Base-by-base conservation (phyloP, 1,140 invertebrate genomes). In the Zelostemma sp. region DNA sequence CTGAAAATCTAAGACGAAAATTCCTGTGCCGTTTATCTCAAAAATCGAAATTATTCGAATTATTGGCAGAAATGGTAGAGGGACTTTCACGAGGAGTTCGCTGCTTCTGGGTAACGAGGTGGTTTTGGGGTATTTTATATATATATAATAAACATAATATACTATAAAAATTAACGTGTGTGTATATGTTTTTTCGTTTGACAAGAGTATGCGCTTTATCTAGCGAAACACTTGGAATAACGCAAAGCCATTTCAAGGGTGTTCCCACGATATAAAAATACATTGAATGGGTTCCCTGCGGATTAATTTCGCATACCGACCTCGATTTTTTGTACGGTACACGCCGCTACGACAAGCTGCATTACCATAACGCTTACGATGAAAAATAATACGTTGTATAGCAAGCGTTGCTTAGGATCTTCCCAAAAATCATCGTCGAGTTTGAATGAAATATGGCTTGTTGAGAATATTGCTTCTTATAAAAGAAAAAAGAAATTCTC, bases 261-360 rank as follows among this genome's bases (percentile, higher is more conserved):
- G 57, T 14, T 74, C 47, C 54, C 60, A 60, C 57, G 51, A 57
- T 56, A 51, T 57, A 50, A 67, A 55, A 67, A 65, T 31, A n/a
- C 54, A 65, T 40, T 54, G 48, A 66, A 59, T 55, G 31, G 43
- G 50, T 43, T 50, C 64, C 45, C 53, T 47, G 57, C 35, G 53
- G 49, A 59, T 63, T 63, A 63, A 63, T 63, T 63, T 63, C 59
- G 51, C 46, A 45, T 38, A 38, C 31, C 51, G 43, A 62, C 31
- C 45, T 19, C 48, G 50, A 61, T 54, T 49, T 62, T 55, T 62
- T 47, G n/a, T n/a, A 19, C n/a, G n/a, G 18, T 25, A 19, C 11
- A 31, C 17, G 28, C 14, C 45, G 50, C 12, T 43, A 18, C 25
- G 19, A 49, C 55, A 28, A 28, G 47, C 47, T 38, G 9, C 18